Evolutionary conservation across 92 coral and sea anemone species (phyloP), one percentile per base, ranked within the genome.

Genomic region (Hydrozoanthus gracilis): DNA sequence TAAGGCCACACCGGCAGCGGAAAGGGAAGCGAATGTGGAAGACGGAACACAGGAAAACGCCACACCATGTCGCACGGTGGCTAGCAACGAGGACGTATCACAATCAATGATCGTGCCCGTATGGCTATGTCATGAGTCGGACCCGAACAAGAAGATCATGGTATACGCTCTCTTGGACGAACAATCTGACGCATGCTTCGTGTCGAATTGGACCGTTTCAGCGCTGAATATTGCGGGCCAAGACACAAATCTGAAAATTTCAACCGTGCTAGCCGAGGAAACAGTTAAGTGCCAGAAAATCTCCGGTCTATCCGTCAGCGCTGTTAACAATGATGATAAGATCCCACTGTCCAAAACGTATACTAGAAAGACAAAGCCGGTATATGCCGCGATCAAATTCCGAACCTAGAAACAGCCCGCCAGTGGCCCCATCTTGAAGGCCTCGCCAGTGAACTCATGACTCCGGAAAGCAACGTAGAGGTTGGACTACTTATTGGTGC

Each of bases 341-440:
- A 73, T 92, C 18, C 39, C 85, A 16, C 77, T 92, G 3, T 92
- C 95, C 14, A 77, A 18, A 54, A 56, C 76, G 71, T 91, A 84
- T 64, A 83, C 91, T 45, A 84, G 90, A 65, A 49, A 73, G 16
- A 66, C 74, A 56, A 90, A 87, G 27, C 93, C 95, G 15, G 92
- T 88, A 9, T 50, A 9, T 50, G 86, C 35, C 87, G 89, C 4
- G 79, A 73, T 6, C 92, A 92, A 68, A 92, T 92, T 27, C 95
- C 95, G 12, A 90, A 89, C 76, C 95, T 88, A 10, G 93, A 92
- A 60, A 35, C 89, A 39, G 93, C 93, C 2, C 86, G 83, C 13
- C 69, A 66, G 56, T 91, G 91, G 93, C 82, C 88, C 9, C 93
- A 91, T 60, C 86, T 91, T 14, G 74, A 14, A 52, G 83, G 79